Evolutionary conservation across 2,797 vertebrate genomes (phyloP).

Genomic region (Coregonus ussuriensis): DNA sequence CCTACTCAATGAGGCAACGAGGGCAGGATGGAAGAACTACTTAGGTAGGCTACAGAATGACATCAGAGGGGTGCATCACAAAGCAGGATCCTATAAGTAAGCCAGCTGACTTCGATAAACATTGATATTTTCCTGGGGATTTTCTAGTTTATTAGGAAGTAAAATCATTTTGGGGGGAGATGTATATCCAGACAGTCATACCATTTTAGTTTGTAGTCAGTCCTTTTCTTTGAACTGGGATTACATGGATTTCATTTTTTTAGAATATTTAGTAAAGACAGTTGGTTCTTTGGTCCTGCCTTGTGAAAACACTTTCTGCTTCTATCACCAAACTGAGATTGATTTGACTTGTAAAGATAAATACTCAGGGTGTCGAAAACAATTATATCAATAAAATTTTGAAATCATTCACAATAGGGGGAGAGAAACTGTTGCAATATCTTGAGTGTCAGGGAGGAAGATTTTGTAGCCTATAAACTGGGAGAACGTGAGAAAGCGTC

Average conservation of each 20-base stretch:
- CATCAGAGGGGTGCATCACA: neutral
- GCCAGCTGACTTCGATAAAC: no score
- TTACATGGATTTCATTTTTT: neutral
- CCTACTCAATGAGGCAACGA: neutral
- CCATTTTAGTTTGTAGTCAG: neutral
- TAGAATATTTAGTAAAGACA: neutral
- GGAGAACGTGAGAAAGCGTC: constrained; percentile 33
- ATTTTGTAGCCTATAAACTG: neutral
- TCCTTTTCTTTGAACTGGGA: neutral
- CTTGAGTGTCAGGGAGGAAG: neutral
- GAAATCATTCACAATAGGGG: neutral
- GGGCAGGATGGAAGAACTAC: neutral
- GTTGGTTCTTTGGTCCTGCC: neutral
- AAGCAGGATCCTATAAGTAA: no score
- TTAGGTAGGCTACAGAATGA: neutral
- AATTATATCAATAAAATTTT: neutral
- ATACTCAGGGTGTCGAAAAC: neutral
- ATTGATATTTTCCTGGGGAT: no score
- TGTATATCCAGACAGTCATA: no score
- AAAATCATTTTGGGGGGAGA: no score
- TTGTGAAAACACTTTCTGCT: neutral
- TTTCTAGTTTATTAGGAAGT: no score
- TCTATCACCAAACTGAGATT: no score
- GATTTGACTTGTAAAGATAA: no score
- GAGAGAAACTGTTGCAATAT: neutral